Evolutionary conservation across 1,140 invertebrate genomes (phyloP), one percentile per base, ranked within the genome.

Genomic region (Tetragnatha versicolor): DNA sequence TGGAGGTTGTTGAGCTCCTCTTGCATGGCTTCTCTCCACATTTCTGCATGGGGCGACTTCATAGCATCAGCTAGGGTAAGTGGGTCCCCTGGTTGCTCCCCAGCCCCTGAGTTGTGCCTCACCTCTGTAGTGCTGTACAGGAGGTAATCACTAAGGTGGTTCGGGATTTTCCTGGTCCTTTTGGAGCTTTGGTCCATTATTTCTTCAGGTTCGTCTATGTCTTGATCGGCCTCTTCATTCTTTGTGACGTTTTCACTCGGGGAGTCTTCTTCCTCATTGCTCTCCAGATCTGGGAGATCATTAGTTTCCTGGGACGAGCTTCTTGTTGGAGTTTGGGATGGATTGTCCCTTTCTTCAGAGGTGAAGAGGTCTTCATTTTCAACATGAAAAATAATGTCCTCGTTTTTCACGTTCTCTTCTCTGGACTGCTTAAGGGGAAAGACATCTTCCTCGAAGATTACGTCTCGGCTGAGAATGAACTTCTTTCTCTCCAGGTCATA

Each of bases 11-110:
- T 47, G 9, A 86, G 81, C 81, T 87, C 85, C 55, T 82, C 83
- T 5, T 84, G 22, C 78, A 86, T 86, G 22, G 85, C 86, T 70
- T 76, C 49, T 80, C 82, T 79, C 85, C 86, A 86, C 39, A 82
- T 53, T 17, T 81, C 69, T n/a, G 39, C 20, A 31, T 85, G 82
- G 47, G 47, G 29, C 69, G 53, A 79, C 45, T 37, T 68, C 22
- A 85, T 47, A 29, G 86, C 83, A 79, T 86, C 84, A 7, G 35
- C 25, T 25, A 70, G 2, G 12, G 47, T 53, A 20, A 35, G 22
- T 33, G 68, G 47, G n/a, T 70, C 68, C 29, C 22, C 9, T 9
- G 17, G 17, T n/a, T 39, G 10, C 39, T 14, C 12, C 12, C n/a
- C 39, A 0, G n/a, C n/a, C 17, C 6, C 20, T 53, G 51, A n/a